Evolutionary conservation across 2,797 vertebrate genomes (phyloP), one percentile per base, ranked within the genome.

Genomic region (Myripristis jacobus): DNA sequence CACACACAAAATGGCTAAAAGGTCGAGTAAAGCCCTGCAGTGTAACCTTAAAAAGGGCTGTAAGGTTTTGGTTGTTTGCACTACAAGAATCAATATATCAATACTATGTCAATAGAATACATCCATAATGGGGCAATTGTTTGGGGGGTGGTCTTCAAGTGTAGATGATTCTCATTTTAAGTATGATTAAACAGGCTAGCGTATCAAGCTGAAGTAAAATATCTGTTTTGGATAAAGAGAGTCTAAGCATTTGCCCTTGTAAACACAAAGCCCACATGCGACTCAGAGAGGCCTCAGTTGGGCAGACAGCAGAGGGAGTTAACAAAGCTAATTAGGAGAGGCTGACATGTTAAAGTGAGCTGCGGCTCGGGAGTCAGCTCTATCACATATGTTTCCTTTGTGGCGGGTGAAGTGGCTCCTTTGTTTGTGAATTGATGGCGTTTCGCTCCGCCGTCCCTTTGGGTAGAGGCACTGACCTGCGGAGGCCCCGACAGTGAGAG

Each of bases 361-460:
- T 73, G 91, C 88, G 83, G 90, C 92, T 92, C 79, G 70, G 90
- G 87, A 92, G 90, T 91, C 89, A 66, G 90, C 91, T 92, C 93
- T 77, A 90, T 88, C 93, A 93, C 93, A 94, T 94, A 94, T 94
- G 94, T 94, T 94, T 91, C 92, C 92, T 93, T 92, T 91, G 92
- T 92, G 90, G 91, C 70, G 91, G 85, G 84, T 93, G 90, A 94
- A 94, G 92, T 92, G 91, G 89, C 89, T 92, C 91, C 92, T 94
- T 95, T 95, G 94, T 95, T 95, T 94, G 92, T 89, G 93, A 94
- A 95, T 95, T 94, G 93, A 94, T 94, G 91, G 93, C 89, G 94
- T 94, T 94, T 95, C 93, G 92, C 91, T 94, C 91, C 75, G 87
- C 89, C 84, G 66, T 94, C 92, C 92, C 94, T 94, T 91, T 91